Conservation (phyloP, 2,113 vertebrate species). For the Plecturocebus donacophilus region DNA sequence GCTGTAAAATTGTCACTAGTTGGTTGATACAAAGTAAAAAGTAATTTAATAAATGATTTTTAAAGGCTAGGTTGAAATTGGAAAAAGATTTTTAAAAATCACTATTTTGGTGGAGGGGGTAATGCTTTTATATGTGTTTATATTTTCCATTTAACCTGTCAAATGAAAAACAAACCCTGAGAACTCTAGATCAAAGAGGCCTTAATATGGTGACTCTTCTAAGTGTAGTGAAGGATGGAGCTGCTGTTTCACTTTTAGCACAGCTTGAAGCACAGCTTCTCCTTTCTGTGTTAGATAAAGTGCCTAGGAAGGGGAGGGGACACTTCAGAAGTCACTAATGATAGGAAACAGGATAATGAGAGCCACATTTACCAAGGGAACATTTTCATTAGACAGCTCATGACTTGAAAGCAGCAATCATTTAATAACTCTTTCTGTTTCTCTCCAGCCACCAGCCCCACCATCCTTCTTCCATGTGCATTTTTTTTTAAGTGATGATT, state of each 20-base stretch:
- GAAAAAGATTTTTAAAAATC: neutral
- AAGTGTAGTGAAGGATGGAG: accelerated
- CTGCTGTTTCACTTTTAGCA: neutral
- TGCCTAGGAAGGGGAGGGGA: neutral
- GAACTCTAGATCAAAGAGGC: neutral
- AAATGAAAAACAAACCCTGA: neutral
- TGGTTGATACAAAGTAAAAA: constrained; percentile 2
- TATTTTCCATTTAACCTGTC: neutral
- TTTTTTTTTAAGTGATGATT: neutral
- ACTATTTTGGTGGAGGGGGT: neutral
- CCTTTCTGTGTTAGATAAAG: neutral
- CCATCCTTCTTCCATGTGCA: too few species aligned
- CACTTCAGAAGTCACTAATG: neutral
- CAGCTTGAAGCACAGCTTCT: neutral
- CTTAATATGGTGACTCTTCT: neutral
- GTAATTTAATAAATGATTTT: constrained; percentile 9
- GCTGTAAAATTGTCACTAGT: neutral
- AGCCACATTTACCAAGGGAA: neutral
- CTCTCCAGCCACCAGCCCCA: neutral
- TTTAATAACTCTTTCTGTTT: neutral
- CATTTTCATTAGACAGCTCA: neutral
- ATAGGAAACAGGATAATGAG: constrained; percentile 9
- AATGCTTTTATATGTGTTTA: constrained; percentile 32
- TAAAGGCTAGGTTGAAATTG: constrained; percentile 31
- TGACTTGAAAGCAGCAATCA: constrained; percentile 15